Evolutionary conservation across 2,888 invertebrate species (phyloP), one percentile per base, ranked within the genome.

Genomic region (Tinea semifulvella): DNA sequence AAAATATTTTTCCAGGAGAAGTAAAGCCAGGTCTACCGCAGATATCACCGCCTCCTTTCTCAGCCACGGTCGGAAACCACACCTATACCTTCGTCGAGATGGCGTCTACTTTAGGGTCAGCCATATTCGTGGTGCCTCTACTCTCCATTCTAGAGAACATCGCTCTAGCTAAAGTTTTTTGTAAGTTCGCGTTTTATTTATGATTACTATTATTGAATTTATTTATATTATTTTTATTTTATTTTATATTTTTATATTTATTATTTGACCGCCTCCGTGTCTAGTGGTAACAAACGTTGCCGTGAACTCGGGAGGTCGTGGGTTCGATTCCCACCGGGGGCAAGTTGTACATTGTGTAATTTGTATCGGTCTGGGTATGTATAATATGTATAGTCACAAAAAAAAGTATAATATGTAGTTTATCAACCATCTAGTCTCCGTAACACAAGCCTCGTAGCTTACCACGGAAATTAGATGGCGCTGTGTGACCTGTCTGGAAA

Each of bases 161-260:
- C 42, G 96, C 97, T 1, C 94, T 97, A 51, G 96, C 95, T 2
- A 96, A 96, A 75, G 94, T 96, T 1, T 97, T 97, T 70, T 79
- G 82, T 79, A 45, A 77, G 77, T 77, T 53, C 17, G n/a, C n/a
- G n/a, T n/a, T n/a, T n/a, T n/a, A n/a, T n/a, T n/a, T n/a, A n/a
- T n/a, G n/a, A n/a, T n/a, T n/a, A n/a, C n/a, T n/a, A n/a, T n/a
- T n/a, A n/a, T n/a, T n/a, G n/a, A n/a, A n/a, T n/a, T n/a, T n/a
- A n/a, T n/a, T n/a, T n/a, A n/a, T n/a, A n/a, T n/a, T n/a, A n/a
- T n/a, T n/a, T n/a, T n/a, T n/a, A n/a, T n/a, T n/a, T n/a, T n/a
- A n/a, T n/a, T n/a, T n/a, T n/a, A n/a, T 22, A 7, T 22, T 22
- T 22, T 8, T 22, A 8, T 22, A 22, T 5, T 5, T 22, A 22